phyloP scores from a whole-genome alignment of 2,113 vertebrate genomes.

The Pelobates fuscus region DNA sequence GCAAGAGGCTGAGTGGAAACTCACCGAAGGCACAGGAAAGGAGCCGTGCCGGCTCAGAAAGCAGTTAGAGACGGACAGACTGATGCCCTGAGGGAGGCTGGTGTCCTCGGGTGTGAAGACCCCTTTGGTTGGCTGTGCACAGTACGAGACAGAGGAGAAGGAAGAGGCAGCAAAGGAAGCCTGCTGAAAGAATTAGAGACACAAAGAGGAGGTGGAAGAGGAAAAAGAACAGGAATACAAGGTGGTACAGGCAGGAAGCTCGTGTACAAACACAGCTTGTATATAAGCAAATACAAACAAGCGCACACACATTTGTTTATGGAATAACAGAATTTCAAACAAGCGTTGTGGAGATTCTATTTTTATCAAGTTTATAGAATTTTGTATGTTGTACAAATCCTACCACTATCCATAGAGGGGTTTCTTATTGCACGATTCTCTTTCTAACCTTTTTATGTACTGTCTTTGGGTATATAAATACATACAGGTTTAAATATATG shows the following conservation, averaged over 20 bases:
- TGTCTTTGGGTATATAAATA: no score
- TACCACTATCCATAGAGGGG: no score
- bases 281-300: no score
- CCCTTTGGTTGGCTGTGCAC: slow-evolving; percentile 88
- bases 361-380: no score
- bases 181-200: slow-evolving; percentile 70
- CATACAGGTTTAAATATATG: no score
- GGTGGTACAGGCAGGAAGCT: slow-evolving; percentile 2
- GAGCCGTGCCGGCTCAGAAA: slow-evolving; percentile 95
- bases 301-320: no score
- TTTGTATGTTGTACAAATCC: no score
- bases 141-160: slow-evolving; percentile 91
- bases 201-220: slow-evolving; percentile 55
- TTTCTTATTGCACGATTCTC: no score
- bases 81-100: slow-evolving; percentile 88
- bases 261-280: no score
- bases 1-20: slow-evolving; percentile 62
- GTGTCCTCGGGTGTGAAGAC: slow-evolving; percentile 87
- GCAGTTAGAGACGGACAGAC: slow-evolving; percentile 97
- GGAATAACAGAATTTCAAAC: no score
- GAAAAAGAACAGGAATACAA: slow-evolving; percentile 52
- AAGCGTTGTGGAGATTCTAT: no score
- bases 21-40: slow-evolving; percentile 94
- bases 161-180: slow-evolving; percentile 90
- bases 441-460: no score